phyloP scores from a whole-genome alignment of 2,797 vertebrate species.

The Chaetodon trifasciatus region DNA sequence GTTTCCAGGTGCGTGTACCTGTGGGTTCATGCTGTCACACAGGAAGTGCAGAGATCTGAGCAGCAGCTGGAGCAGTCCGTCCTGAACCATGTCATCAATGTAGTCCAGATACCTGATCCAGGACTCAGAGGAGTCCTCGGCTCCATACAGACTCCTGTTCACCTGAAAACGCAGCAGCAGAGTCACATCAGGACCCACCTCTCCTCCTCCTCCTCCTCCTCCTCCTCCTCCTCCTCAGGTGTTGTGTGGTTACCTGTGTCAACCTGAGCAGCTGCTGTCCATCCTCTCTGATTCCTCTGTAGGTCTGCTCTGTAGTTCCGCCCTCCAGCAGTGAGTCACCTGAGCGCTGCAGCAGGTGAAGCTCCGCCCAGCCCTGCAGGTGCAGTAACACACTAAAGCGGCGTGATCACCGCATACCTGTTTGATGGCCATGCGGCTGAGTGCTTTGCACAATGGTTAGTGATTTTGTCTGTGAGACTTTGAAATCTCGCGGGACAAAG shows the following conservation, averaged over 20 bases:
- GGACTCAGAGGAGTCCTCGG: conserved; percentile 48
- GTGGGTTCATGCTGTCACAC: conserved; percentile 81
- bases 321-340: conserved; percentile 74
- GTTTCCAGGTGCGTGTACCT: conserved; percentile 75
- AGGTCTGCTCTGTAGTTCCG: conserved; percentile 49
- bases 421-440: too few relatives aligned
- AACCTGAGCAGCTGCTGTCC: conserved; percentile 79
- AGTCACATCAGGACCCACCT: neutral
- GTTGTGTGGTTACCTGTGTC: conserved; percentile 72
- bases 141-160: conserved; percentile 80
- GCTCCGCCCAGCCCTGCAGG: conserved; percentile 82
- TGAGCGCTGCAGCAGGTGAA: conserved; percentile 84
- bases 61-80: conserved; percentile 86
- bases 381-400: neutral
- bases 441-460: too few relatives aligned
- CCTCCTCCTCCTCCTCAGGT: neutral
- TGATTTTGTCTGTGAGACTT: too few relatives aligned
- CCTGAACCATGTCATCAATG: conserved; percentile 87
- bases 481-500: too few relatives aligned
- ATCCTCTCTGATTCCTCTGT: conserved; percentile 47
- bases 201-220: accelerated
- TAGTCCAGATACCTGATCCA: conserved; percentile 88
- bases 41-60: conserved; percentile 87
- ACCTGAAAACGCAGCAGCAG: conserved; percentile 76
- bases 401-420: too few relatives aligned